These are phyloP conservation scores for Daphoenositta chrysoptera DNA, from an alignment of 2,113 vertebrate genomes.

Conservation along the genomic window DNA sequence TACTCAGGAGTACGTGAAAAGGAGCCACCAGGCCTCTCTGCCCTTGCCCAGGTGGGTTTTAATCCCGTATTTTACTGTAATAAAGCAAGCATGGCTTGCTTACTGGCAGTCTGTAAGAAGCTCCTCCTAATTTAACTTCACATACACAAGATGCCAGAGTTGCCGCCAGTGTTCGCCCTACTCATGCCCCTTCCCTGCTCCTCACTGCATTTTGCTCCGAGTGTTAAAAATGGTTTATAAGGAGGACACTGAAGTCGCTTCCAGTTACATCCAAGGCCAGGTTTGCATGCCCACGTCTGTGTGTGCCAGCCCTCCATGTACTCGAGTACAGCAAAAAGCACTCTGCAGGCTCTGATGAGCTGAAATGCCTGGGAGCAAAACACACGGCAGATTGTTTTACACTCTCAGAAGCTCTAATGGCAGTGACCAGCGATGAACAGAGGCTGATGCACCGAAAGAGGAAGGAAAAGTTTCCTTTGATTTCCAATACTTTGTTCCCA, in stretches of 20 bases:
- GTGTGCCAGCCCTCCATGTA: not conserved
- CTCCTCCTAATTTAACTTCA: not conserved
- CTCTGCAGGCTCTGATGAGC: conserved; percentile 6
- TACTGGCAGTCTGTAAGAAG: not conserved
- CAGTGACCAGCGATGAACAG: not conserved
- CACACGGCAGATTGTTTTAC: not conserved
- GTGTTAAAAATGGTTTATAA: not conserved
- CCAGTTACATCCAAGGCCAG: not conserved
- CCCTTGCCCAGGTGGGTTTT: not conserved
- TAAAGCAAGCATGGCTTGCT: not conserved
- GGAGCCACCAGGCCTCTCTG: not conserved
- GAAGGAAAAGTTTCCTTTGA: not conserved
- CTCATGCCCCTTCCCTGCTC: not conserved
- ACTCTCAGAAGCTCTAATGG: not conserved
- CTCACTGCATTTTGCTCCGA: not conserved
- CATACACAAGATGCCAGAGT: not conserved
- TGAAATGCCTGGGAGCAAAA: conserved; percentile 40
- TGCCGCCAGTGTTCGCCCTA: not conserved
- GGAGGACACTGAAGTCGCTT: not conserved
- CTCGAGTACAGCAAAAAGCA: conserved; percentile 26
- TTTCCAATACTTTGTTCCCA: not conserved
- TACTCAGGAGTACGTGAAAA: not conserved
- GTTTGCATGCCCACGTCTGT: not conserved
- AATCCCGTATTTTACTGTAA: not conserved
- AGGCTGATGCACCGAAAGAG: not conserved